Percentiles rank a stretch among this genome's conserved stretches.
These are phyloP conservation scores for Nephrotoma guestfalica DNA, from an alignment of 2,888 invertebrate species.

Conservation along the genomic window DNA sequence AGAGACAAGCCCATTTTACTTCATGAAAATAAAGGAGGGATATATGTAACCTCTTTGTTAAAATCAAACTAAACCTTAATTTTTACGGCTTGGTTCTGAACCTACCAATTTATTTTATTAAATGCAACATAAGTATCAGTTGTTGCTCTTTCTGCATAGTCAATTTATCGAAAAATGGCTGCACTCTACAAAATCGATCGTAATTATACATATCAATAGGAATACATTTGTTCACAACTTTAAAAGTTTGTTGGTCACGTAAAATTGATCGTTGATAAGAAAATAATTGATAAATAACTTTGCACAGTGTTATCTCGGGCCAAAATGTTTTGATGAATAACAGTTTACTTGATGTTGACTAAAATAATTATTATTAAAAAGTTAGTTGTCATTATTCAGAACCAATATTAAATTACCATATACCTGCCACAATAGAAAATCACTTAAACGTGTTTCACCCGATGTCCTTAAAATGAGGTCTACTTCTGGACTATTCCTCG, in stretches of 20 bases:
- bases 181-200: neutral
- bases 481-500: constrained; percentile 57
- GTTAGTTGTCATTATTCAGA: neutral
- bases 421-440: constrained; percentile 94
- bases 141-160: neutral
- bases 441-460: constrained; percentile 85
- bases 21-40: neutral
- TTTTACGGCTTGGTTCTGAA: neutral
- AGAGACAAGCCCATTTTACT: too few species aligned
- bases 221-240: neutral
- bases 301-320: constrained; percentile 94
- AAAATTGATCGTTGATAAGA: constrained; percentile 53
- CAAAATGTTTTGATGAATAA: constrained; percentile 83
- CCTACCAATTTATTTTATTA: neutral
- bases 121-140: neutral
- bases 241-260: neutral
- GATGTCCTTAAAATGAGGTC: constrained; percentile 91
- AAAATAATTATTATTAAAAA: constrained; percentile 17
- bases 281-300: constrained; percentile 72
- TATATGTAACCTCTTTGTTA: too few species aligned
- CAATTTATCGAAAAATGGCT: neutral
- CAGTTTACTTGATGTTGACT: constrained; percentile 65
- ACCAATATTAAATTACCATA: constrained; percentile 16
- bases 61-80: too few species aligned
- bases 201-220: neutral